A percentile compares a stretch with the other conserved stretches of the same genome.
Conservation (phyloP, 2,113 vertebrate genomes). For the Speoplatyrhinus poulsoni region DNA sequence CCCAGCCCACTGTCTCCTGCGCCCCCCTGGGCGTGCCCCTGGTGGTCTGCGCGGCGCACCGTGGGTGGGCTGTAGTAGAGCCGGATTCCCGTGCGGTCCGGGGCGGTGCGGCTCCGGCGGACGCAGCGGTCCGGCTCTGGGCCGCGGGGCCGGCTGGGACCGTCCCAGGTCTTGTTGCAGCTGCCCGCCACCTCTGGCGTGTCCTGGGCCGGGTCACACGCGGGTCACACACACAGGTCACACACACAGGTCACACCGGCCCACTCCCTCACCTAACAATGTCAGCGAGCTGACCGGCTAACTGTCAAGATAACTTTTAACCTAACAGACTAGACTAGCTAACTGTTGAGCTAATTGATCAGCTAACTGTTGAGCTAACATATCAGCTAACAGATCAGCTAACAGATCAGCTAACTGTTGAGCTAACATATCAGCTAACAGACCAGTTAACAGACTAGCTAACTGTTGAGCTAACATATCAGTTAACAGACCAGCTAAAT, state of each 20-base stretch:
- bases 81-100: slow-evolving; percentile 92
- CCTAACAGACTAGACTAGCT: too few relatives aligned
- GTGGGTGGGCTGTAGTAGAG: slow-evolving; percentile 97
- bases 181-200: slow-evolving; percentile 62
- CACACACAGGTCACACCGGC: background rate
- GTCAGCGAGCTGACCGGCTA: background rate
- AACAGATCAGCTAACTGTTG: too few relatives aligned
- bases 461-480: too few relatives aligned
- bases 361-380: too few relatives aligned
- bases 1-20: background rate
- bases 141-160: slow-evolving; percentile 79
- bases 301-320: too few relatives aligned
- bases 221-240: background rate
- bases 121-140: slow-evolving; percentile 92
- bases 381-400: too few relatives aligned
- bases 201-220: slow-evolving; percentile 20
- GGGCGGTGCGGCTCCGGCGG: slow-evolving; percentile 92
- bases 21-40: slow-evolving; percentile 43
- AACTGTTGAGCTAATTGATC: too few relatives aligned
- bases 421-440: too few relatives aligned
- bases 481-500: too few relatives aligned
- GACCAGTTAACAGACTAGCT: too few relatives aligned
- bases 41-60: slow-evolving; percentile 80
- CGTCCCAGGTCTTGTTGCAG: slow-evolving; percentile 85
- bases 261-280: background rate